phyloP scores from a whole-genome alignment of 2,113 vertebrate genomes.

The Chascanopsetta lugubris region DNA sequence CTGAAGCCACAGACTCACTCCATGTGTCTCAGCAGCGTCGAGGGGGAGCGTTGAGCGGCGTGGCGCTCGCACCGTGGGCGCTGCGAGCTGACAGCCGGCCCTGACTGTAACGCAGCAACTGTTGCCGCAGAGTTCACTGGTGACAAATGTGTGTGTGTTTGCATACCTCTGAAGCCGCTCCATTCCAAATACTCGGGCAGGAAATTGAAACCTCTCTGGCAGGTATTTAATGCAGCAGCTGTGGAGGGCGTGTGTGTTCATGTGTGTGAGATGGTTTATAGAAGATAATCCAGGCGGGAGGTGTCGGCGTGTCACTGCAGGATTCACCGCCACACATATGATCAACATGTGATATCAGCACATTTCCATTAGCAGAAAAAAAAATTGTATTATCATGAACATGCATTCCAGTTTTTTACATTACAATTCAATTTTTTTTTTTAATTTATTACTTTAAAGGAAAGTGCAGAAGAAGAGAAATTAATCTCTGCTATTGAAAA shows the following conservation, averaged over 20 bases:
- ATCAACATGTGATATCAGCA: conserved; percentile 5
- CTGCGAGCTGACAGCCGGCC: neutral
- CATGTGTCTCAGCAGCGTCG: too few relatives aligned
- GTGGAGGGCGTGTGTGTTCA: neutral
- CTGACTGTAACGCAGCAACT: neutral
- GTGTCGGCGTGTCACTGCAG: conserved; percentile 30
- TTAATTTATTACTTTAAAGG: too few relatives aligned
- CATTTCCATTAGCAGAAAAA: neutral
- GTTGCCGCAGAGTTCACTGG: neutral
- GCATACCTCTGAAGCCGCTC: neutral
- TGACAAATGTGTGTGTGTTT: conserved; percentile 4
- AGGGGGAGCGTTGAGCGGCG: too few relatives aligned
- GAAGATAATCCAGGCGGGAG: conserved; percentile 33
- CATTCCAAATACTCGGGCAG: conserved; percentile 18
- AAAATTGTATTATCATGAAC: neutral
- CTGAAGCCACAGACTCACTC: too few relatives aligned
- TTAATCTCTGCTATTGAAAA: too few relatives aligned
- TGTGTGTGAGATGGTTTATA: conserved; percentile 35
- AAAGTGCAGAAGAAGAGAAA: too few relatives aligned
- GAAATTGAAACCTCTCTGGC: conserved; percentile 14
- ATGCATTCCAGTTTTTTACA: neutral
- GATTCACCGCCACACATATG: conserved; percentile 9
- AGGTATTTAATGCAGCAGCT: neutral
- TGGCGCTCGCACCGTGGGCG: neutral
- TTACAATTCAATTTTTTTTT: too few relatives aligned